Base-by-base conservation (phyloP, 1,140 invertebrate species). In the Phocides pigmalion region DNA sequence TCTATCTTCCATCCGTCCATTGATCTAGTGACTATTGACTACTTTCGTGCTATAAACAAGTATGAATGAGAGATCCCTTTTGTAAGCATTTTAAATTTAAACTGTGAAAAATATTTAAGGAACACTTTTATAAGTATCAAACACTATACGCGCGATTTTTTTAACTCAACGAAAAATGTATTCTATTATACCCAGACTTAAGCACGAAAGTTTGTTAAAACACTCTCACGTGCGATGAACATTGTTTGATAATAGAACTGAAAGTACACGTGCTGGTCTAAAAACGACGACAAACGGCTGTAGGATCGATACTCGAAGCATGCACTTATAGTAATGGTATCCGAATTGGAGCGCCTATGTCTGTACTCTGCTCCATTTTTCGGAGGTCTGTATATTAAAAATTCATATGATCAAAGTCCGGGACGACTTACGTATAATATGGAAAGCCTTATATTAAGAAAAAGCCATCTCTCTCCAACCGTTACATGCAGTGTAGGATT, bases 291-390 rank as follows among this genome's bases (percentile, higher is more conserved):
- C 68, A 66, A 67, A 69, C 68, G 56, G 61, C 28, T 65, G 56
- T 32, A 42, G 51, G 37, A 69, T 74, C 68, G 59, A 82, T 76
- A 76, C 58, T 64, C 56, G 58, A 72, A 74, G 54, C 51, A 73
- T 75, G 72, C 81, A 84, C 85, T 88, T 82, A 84, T 74, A 69
- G 72, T 82, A 88, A 86, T 88, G 71, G 75, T 74, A 79, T 76
- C 64, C 62, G 71, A 86, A 79, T 65, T 69, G 69, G 56, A 73
- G 61, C 64, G 64, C 65, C 68, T 69, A 67, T 78, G 69, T 59
- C 51, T 68, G 67, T 56, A 15, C 50, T 72, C 65, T 32, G 28
- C n/a, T n/a, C n/a, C 63, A 73, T 75, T 82, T 82, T 84, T 84
- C 72, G 70, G 65, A 62, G 71, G 64, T 62, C 37, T 47, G 50